phyloP scores from a whole-genome alignment of 2,888 invertebrate species.

The Megalurothrips usitatus region DNA sequence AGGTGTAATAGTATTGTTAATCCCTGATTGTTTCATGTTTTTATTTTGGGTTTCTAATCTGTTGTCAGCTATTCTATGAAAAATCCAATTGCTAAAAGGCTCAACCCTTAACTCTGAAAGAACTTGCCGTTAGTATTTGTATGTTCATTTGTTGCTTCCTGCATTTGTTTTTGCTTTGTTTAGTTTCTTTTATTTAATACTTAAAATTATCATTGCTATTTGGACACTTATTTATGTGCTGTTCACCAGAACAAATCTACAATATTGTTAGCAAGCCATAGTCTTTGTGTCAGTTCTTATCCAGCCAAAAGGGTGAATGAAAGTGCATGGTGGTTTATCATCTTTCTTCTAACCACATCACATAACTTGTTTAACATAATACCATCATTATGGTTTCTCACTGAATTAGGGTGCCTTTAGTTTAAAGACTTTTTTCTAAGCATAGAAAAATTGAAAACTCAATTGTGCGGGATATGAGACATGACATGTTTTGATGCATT shows the following conservation, averaged over 20 bases:
- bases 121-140: too few relatives aligned
- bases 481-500: conserved; percentile 5
- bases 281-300: conserved; percentile 23
- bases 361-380: neutral
- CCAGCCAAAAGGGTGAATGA: conserved; percentile 12
- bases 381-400: neutral
- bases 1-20: too few relatives aligned
- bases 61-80: too few relatives aligned
- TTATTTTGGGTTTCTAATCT: too few relatives aligned
- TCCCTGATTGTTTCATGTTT: too few relatives aligned
- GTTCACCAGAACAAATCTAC: neutral
- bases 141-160: too few relatives aligned
- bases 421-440: conserved; percentile 21
- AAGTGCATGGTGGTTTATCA: neutral
- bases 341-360: conserved; percentile 10
- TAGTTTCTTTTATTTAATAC: neutral
- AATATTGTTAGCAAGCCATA: neutral
- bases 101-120: too few relatives aligned
- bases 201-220: neutral
- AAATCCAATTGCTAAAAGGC: too few relatives aligned
- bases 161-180: too few relatives aligned
- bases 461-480: neutral
- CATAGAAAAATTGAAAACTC: conserved; percentile 13
- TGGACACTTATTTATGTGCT: neutral
- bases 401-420: conserved; percentile 24